Evolutionary conservation across 2,888 invertebrate genomes (phyloP).

Genomic region (Fragum fragum): DNA sequence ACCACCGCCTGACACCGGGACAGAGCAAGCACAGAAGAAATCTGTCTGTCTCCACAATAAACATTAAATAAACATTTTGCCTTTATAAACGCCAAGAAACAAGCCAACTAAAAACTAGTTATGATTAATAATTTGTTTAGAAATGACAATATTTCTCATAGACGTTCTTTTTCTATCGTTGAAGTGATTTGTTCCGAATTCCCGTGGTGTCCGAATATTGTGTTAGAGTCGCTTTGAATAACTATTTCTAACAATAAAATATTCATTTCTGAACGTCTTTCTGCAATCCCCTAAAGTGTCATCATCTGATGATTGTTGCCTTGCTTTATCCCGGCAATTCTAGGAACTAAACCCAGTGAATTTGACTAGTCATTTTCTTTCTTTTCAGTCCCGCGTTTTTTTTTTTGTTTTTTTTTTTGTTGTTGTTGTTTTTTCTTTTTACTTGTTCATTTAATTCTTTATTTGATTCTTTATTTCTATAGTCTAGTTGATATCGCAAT

Average conservation of each 20-base stretch:
- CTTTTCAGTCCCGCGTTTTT: too few species aligned
- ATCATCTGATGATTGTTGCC: constrained; percentile 16
- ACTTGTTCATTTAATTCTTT: too few species aligned
- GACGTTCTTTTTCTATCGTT: constrained; percentile 5
- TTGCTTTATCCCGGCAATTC: constrained; percentile 1
- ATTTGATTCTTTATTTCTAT: too few species aligned
- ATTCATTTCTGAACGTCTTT: constrained; percentile 8
- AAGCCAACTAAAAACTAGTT: not conserved
- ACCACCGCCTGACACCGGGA: constrained; percentile 1
- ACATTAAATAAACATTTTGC: constrained; percentile 30
- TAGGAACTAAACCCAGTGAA: not conserved
- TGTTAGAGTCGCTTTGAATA: constrained; percentile 26
- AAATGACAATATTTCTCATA: constrained; percentile 4
- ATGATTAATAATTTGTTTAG: constrained; percentile 23
- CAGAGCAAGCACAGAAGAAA: constrained; percentile 4
- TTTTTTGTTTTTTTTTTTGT: too few species aligned
- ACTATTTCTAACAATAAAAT: not conserved
- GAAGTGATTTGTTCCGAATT: constrained; percentile 31
- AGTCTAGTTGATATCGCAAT: too few species aligned
- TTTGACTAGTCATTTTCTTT: too few species aligned
- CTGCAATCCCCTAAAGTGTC: not conserved
- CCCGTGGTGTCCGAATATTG: constrained; percentile 15
- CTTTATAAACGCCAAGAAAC: constrained; percentile 20
- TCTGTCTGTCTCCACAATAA: constrained; percentile 12
- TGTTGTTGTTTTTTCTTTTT: too few species aligned